These are phyloP conservation scores for Fistularia commersonii DNA, from an alignment of 2,797 vertebrate species.

Conservation along the genomic window DNA sequence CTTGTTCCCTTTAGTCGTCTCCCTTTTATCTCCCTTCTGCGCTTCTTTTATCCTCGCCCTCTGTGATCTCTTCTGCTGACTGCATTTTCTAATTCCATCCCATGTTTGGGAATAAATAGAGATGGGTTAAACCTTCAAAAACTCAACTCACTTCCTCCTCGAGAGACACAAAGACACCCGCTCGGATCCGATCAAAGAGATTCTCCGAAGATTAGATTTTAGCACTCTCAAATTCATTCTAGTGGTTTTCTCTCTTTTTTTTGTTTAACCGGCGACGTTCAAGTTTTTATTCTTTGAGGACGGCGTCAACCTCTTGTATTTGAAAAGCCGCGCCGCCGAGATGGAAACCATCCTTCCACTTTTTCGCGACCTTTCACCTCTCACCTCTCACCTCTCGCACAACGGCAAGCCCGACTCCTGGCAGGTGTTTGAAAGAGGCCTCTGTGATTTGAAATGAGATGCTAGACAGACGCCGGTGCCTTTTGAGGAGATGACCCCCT, in stretches of 20 bases:
- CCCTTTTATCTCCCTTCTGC: slow-evolving; percentile 17
- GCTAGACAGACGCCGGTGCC: neutral
- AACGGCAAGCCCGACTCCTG: slow-evolving; percentile 2
- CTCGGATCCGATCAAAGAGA: slow-evolving; percentile 5
- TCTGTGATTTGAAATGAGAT: slow-evolving; percentile 11
- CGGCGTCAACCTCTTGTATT: too few species aligned
- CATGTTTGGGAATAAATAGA: slow-evolving; percentile 35
- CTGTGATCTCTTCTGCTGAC: slow-evolving; percentile 21
- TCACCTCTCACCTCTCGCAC: slow-evolving; percentile 14
- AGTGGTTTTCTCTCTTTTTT: too few species aligned
- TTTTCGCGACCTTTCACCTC: neutral
- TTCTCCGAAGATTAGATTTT: slow-evolving; percentile 1
- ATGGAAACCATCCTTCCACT: too few species aligned
- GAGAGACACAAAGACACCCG: neutral
- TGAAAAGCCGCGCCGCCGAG: too few species aligned
- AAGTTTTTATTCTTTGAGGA: too few species aligned
- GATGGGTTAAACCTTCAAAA: neutral
- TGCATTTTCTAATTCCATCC: slow-evolving; percentile 21
- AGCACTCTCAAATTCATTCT: too few species aligned
- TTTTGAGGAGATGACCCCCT: slow-evolving; percentile 12
- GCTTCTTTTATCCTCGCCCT: neutral
- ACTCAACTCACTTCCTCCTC: neutral
- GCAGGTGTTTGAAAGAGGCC: slow-evolving; percentile 21
- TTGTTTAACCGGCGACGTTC: too few species aligned
- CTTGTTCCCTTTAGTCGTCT: slow-evolving; percentile 18